Conservation (phyloP, 2,797 vertebrate genomes). For the Poecilia wingei region DNA sequence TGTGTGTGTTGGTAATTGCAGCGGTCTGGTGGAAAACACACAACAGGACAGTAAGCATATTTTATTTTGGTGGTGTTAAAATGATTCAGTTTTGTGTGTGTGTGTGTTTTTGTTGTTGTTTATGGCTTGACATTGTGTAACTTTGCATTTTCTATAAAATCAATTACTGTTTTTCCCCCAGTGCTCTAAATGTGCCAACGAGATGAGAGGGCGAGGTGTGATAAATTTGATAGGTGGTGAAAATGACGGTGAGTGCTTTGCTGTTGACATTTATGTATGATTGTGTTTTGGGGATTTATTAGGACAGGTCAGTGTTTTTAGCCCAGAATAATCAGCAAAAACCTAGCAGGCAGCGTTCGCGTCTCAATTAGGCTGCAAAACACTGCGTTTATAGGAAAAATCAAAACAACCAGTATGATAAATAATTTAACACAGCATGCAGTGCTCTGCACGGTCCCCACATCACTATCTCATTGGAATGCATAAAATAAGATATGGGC, state of each 20-base stretch:
- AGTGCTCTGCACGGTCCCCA: constrained; percentile 60
- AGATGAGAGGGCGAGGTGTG: constrained; percentile 19
- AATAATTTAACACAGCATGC: constrained; percentile 68
- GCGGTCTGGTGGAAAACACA: constrained; percentile 56
- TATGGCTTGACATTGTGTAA: constrained; percentile 25
- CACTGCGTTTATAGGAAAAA: constrained; percentile 62
- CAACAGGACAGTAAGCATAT: constrained; percentile 42
- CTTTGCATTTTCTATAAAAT: constrained; percentile 35
- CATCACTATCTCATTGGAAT: constrained; percentile 69
- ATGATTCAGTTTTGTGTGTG: constrained; percentile 1
- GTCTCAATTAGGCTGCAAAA: constrained; percentile 70
- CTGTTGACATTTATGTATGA: constrained; percentile 28
- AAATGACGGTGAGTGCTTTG: constrained; percentile 12
- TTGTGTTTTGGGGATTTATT: constrained; percentile 54
- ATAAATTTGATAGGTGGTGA: constrained; percentile 31
- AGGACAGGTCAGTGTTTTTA: constrained; percentile 58
- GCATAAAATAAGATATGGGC: constrained; percentile 67
- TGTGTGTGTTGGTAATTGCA: constrained; percentile 61
- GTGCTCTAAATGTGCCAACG: constrained; percentile 20
- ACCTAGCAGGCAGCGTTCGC: constrained; percentile 40
- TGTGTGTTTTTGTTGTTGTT: constrained; percentile 10
- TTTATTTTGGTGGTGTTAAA: constrained; percentile 41
- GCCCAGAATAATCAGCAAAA: constrained; percentile 56
- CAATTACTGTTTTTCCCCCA: constrained; percentile 29
- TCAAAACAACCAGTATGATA: constrained; percentile 62